Evolutionary conservation across 2,113 vertebrate species (phyloP).

Genomic region (Cebidichthys violaceus): DNA sequence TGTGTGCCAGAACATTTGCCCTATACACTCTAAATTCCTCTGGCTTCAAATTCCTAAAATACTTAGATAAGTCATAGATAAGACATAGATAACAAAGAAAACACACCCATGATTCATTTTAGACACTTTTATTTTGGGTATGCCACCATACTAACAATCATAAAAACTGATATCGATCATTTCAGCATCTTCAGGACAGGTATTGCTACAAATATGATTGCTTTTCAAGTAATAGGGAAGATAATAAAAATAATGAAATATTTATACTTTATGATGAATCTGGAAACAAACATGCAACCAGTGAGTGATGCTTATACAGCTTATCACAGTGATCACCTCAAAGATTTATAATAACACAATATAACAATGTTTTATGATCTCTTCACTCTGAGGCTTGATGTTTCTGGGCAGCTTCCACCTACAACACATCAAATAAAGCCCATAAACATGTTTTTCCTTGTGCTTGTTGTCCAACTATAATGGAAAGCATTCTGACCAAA

Average conservation of each 20-base stretch:
- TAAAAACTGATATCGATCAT: not conserved
- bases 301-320: not conserved
- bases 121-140: not conserved
- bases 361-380: constrained; percentile 11
- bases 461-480: not conserved
- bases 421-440: not conserved
- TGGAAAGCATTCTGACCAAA: not conserved
- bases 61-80: no score
- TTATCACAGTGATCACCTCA: not conserved
- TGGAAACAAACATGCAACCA: not conserved
- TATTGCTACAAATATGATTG: not conserved
- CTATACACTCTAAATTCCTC: not conserved
- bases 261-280: not conserved
- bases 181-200: not conserved
- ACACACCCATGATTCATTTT: not conserved
- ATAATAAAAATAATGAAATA: not conserved
- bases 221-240: not conserved
- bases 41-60: not conserved
- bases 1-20: not conserved
- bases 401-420: not conserved
- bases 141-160: not conserved
- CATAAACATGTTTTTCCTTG: not conserved
- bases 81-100: not conserved
- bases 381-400: not conserved
- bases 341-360: not conserved